Percentiles rank a stretch among this genome's conserved stretches.
Evolutionary conservation across 2,888 invertebrate genomes (phyloP).

Genomic region (Apotomis capreana): DNA sequence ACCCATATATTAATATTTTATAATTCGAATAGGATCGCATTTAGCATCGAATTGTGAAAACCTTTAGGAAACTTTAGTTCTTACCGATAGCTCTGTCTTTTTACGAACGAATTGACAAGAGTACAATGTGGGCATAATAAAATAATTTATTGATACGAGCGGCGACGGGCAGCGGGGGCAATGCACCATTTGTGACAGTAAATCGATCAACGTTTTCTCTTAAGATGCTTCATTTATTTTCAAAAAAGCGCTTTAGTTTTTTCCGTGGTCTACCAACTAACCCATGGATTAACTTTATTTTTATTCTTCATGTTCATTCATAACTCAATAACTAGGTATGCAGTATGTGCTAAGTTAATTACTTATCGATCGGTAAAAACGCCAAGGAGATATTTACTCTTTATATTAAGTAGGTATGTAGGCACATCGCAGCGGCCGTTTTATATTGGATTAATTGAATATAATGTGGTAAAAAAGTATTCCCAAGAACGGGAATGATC

Average conservation of each 20-base stretch:
- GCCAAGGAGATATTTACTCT: conserved; percentile 20
- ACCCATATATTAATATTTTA: conserved; percentile 28
- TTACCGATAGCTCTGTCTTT: conserved; percentile 2
- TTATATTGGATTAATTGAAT: conserved; percentile 39
- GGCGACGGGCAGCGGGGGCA: conserved; percentile 60
- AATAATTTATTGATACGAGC: conserved; percentile 50
- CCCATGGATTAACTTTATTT: conserved; percentile 25
- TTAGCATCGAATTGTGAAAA: conserved; percentile 15
- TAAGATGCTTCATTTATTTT: conserved; percentile 62
- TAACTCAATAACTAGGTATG: conserved; percentile 37
- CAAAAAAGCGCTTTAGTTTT: conserved; percentile 53
- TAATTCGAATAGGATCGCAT: conserved; percentile 18
- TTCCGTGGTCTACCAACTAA: conserved; percentile 56
- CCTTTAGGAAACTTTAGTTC: conserved; percentile 21
- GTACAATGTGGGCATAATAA: conserved; percentile 58
- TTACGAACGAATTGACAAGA: conserved; percentile 49
- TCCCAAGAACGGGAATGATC: conserved; percentile 27
- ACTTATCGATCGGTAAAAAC: conserved; percentile 16
- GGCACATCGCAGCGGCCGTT: conserved; percentile 23
- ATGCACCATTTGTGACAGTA: conserved; percentile 62
- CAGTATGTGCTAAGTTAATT: conserved; percentile 27
- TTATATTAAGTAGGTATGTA: conserved; percentile 1
- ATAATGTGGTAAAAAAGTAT: conserved; percentile 35
- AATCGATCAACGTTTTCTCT: conserved; percentile 58
- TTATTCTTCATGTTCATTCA: conserved; percentile 40